Conservation (phyloP, 2,888 invertebrate genomes). For the Salpingus planirostris region DNA sequence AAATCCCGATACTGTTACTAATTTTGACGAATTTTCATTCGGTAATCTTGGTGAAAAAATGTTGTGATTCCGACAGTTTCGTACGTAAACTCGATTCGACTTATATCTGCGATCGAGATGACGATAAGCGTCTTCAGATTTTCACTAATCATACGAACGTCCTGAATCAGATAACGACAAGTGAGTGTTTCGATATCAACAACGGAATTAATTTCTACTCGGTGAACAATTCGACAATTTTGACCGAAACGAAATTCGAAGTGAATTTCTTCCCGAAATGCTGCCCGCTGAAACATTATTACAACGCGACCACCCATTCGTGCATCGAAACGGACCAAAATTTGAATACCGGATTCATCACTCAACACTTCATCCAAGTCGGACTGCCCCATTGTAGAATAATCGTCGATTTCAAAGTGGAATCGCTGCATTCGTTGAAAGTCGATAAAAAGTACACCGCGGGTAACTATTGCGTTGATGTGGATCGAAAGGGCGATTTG, state of each 20-base stretch:
- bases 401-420: constrained; percentile 19
- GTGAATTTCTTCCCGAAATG: constrained; percentile 26
- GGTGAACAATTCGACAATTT: not conserved
- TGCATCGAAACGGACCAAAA: constrained; percentile 17
- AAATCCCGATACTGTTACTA: no score
- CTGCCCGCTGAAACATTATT: constrained; percentile 25
- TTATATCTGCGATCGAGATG: constrained; percentile 9
- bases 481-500: constrained; percentile 14
- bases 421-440: constrained; percentile 4
- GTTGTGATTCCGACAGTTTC: not conserved
- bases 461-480: constrained; percentile 23
- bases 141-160: constrained; percentile 6
- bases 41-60: no score
- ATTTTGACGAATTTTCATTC: no score
- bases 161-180: not conserved
- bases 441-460: constrained; percentile 2
- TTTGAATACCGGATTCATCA: constrained; percentile 13
- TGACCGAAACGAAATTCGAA: constrained; percentile 5
- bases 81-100: constrained; percentile 8
- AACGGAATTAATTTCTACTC: not conserved
- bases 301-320: constrained; percentile 20
- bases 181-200: constrained; percentile 5
- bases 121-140: constrained; percentile 9
- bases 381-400: constrained; percentile 27
- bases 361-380: constrained; percentile 20